Evolutionary conservation across 2,888 invertebrate species (phyloP).

Genomic region (Orthosia gracilis): DNA sequence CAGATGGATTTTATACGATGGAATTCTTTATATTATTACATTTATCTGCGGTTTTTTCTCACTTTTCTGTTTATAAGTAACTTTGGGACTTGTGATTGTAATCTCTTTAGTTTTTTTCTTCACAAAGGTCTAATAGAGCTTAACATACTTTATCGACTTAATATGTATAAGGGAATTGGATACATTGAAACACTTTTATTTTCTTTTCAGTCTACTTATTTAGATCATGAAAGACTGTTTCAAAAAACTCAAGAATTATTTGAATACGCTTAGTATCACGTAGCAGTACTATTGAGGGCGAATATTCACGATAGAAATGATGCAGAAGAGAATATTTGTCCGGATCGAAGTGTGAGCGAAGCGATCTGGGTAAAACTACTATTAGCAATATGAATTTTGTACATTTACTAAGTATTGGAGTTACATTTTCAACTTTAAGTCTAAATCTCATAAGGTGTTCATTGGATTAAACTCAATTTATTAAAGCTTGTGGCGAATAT

Average conservation of each 20-base stretch:
- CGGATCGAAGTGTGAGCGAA: constrained; percentile 41
- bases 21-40: constrained; percentile 41
- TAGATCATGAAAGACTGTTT: constrained; percentile 16
- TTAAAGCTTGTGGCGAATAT: constrained; percentile 27
- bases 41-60: constrained; percentile 17
- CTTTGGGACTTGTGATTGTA: constrained; percentile 20
- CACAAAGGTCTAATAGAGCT: constrained; percentile 12
- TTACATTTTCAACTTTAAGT: constrained; percentile 33
- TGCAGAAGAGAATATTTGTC: constrained; percentile 52
- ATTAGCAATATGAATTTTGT: constrained; percentile 55
- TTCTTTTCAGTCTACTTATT: constrained; percentile 20
- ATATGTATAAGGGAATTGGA: constrained; percentile 29
- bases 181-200: constrained; percentile 25
- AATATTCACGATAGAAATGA: constrained; percentile 40
- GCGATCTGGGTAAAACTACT: constrained; percentile 49
- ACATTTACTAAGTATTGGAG: background rate
- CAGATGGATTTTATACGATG: constrained; percentile 15
- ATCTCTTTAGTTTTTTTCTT: constrained; percentile 19
- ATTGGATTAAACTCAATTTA: background rate
- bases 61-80: constrained; percentile 14
- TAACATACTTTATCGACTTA: background rate
- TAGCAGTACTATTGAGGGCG: constrained; percentile 22
- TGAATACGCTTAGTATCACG: constrained; percentile 29
- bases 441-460: constrained; percentile 2
- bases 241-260: constrained; percentile 36